Evolutionary conservation across 2,113 vertebrate species (phyloP).

Genomic region (Vulpes ferrilata): DNA sequence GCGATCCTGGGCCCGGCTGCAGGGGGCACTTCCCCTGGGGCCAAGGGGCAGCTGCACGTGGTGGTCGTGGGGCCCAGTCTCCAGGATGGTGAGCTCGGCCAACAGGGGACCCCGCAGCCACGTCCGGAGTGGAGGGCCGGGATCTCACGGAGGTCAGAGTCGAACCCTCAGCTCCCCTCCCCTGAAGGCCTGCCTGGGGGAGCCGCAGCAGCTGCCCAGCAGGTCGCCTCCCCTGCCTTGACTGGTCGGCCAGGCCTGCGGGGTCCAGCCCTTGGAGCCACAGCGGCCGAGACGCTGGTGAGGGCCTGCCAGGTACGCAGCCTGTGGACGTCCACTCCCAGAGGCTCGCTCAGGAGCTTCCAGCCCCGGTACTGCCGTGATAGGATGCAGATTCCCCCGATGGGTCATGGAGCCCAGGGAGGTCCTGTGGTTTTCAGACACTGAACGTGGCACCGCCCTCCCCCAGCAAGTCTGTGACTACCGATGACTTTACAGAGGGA

Average conservation of each 20-base stretch:
- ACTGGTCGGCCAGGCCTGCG: not conserved
- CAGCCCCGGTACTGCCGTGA: not conserved
- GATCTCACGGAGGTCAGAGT: too few relatives aligned
- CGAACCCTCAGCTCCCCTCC: not conserved
- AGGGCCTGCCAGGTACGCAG: not conserved
- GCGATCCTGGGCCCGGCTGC: not conserved
- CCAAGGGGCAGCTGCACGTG: not conserved
- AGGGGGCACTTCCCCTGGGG: not conserved
- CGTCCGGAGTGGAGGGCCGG: not conserved
- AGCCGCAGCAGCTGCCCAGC: not conserved
- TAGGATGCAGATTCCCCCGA: not conserved
- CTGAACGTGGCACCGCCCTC: fast-evolving
- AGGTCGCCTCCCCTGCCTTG: not conserved
- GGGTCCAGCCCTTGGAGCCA: not conserved
- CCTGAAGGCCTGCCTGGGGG: too few relatives aligned
- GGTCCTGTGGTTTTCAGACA: not conserved
- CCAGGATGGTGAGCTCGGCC: not conserved
- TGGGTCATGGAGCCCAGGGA: too few relatives aligned
- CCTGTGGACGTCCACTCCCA: not conserved
- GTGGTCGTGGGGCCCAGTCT: not conserved
- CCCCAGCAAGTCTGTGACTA: not conserved
- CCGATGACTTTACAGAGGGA: not conserved
- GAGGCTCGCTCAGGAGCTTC: fast-evolving
- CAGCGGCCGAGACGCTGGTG: too few relatives aligned
- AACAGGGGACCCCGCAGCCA: not conserved